Evolutionary conservation across 2,888 invertebrate species (phyloP).

Genomic region (Nephrotoma guestfalica): DNA sequence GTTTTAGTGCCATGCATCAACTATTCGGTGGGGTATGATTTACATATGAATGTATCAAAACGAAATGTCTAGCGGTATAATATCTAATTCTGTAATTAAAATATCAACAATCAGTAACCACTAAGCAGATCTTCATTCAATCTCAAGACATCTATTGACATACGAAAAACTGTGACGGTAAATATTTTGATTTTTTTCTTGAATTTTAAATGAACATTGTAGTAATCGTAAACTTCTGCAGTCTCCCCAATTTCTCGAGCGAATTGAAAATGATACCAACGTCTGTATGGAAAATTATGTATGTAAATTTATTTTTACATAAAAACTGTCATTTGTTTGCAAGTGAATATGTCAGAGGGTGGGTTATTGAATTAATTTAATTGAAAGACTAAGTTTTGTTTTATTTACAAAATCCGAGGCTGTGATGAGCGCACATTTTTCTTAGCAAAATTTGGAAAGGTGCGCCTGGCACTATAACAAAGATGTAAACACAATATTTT

Average conservation of each 20-base stretch:
- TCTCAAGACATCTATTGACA: neutral
- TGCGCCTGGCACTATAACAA: neutral
- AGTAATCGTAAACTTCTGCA: neutral
- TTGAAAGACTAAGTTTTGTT: neutral
- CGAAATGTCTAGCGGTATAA: too few species aligned
- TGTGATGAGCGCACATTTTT: neutral
- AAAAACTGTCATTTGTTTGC: neutral
- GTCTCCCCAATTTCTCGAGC: neutral
- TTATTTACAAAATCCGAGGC: neutral
- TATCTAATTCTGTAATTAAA: neutral
- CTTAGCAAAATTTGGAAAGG: neutral
- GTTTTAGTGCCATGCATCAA: too few species aligned
- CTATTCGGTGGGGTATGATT: too few species aligned
- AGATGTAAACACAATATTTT: neutral
- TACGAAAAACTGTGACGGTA: neutral
- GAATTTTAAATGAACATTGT: neutral
- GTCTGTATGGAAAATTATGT: neutral
- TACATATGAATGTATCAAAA: too few species aligned
- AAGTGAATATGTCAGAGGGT: neutral
- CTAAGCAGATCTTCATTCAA: neutral
- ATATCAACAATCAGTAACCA: neutral
- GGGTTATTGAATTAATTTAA: neutral
- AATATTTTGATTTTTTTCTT: neutral
- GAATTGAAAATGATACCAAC: neutral
- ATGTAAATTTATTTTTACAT: neutral